Base-by-base conservation (phyloP, 2,113 vertebrate species). In the Phylloscopus trochiloides region DNA sequence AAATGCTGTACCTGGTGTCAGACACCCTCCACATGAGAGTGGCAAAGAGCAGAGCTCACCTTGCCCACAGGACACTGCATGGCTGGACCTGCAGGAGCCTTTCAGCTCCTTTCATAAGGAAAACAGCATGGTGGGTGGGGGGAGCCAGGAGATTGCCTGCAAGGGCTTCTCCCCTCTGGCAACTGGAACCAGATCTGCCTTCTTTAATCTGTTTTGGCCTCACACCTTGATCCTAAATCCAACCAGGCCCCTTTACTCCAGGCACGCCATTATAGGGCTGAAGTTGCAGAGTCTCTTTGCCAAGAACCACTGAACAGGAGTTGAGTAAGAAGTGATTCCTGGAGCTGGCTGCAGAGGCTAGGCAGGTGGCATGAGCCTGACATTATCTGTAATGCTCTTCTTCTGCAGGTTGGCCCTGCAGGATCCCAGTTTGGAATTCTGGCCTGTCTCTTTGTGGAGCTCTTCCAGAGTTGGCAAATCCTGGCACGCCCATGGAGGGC, bases 401-500 rank as follows among this genome's bases (percentile, higher is more conserved):
- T 85, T 62, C 85, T 71, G n/a, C 97, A 99, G 99, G 99, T 99
- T 88, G 99, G 99, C 91, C 99, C 99, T 0, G 99, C 99, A 0
- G 99, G 99, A 90, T 99, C 99, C 61, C 99, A 99, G 98, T 99
- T 99, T 55, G 99, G 99, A 80, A 99, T 99, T 97, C 97, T 99
- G 96, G 99, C 99, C 89, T 99, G 99, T 96, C 98, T 99, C 72
- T 99, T 99, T 36, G 99, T 99, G 98, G 99, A 99, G 97, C 97
- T 99, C 92, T 99, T 99, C 95, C 99, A 99, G 98, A 99, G 99
- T 94, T 99, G 99, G 99, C 99, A 99, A 98, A 99, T 99, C 97
- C 98, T 99, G 95, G 99, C 99, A 0, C 98, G 99, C 96, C 99
- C 99, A 14, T 99, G 99, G 99, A 98, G 98, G 17, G 99, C 99